Evolutionary conservation across 2,113 vertebrate genomes (phyloP).

Genomic region (Crotalus helleri): DNA sequence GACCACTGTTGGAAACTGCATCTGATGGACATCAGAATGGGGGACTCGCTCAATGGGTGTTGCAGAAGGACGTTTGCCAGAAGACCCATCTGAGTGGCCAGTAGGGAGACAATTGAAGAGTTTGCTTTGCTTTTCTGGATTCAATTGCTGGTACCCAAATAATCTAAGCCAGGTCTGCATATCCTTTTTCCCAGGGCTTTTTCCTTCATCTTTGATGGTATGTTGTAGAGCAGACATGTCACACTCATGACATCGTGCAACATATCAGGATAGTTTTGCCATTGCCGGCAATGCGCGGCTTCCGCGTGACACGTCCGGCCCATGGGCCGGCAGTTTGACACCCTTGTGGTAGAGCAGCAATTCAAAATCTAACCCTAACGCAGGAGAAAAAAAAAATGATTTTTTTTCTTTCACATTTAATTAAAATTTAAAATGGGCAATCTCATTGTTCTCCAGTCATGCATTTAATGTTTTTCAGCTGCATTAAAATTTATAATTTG

Average conservation of each 20-base stretch:
- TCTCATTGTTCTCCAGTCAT: not conserved
- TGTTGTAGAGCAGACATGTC: not conserved
- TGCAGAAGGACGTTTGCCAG: not conserved
- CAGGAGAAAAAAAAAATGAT: not conserved
- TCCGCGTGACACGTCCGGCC: too few relatives aligned
- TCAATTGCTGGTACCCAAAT: not conserved
- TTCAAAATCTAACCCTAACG: not conserved
- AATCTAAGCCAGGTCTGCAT: not conserved
- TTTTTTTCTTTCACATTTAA: not conserved
- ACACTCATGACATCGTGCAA: too few relatives aligned
- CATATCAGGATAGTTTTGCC: too few relatives aligned
- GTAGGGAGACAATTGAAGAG: not conserved
- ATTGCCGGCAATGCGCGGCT: too few relatives aligned
- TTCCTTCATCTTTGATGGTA: not conserved
- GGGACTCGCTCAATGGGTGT: not conserved
- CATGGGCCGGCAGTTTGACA: too few relatives aligned
- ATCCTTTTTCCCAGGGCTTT: not conserved
- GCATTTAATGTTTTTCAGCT: not conserved
- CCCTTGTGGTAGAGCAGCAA: not conserved
- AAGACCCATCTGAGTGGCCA: not conserved
- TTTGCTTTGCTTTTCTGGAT: not conserved
- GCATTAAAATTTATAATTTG: not conserved
- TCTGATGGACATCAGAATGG: not conserved
- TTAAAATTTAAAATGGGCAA: not conserved
- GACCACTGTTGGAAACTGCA: not conserved